Percentiles rank a stretch among this genome's conserved stretches.
These are phyloP conservation scores for Chrysopa pallens DNA, from an alignment of 1,140 invertebrate genomes.

Conservation along the genomic window DNA sequence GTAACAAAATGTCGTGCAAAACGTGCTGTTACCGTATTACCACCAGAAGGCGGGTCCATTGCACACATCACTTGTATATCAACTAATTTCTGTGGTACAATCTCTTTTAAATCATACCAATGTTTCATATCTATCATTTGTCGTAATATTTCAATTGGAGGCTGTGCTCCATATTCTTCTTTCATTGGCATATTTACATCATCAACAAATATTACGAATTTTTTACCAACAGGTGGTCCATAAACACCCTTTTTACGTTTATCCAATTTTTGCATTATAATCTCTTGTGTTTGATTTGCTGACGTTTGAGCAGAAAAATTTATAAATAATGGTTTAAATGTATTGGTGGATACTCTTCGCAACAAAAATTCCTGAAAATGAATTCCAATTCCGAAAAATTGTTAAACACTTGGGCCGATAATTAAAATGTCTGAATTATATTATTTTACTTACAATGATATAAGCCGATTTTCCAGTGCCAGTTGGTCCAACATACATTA, in stretches of 20 bases:
- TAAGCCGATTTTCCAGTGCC: conserved; percentile 88
- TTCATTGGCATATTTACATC: conserved; percentile 85
- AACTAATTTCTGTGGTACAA: conserved; percentile 64
- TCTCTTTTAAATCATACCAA: conserved; percentile 87
- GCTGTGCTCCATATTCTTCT: conserved; percentile 78
- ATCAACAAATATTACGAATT: conserved; percentile 82
- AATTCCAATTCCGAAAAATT: too few species aligned
- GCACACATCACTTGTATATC: conserved; percentile 75
- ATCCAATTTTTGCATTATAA: conserved; percentile 89
- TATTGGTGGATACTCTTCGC: conserved; percentile 59
- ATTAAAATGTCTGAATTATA: too few species aligned
- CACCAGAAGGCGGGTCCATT: conserved; percentile 66
- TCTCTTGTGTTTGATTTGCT: conserved; percentile 85
- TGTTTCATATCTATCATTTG: conserved; percentile 80
- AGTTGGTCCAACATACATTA: conserved; percentile 77
- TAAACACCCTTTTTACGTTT: conserved; percentile 77
- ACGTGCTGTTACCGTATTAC: conserved; percentile 67
- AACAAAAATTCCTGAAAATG: conserved; percentile 52
- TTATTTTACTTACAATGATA: conserved; percentile 30
- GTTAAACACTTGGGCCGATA: too few species aligned
- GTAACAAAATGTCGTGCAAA: conserved; percentile 84
- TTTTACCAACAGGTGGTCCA: conserved; percentile 82
- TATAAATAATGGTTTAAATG: conserved; percentile 72
- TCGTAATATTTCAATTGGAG: conserved; percentile 76
- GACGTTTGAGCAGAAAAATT: conserved; percentile 90